Evolutionary conservation across 2,797 vertebrate species (phyloP).

Genomic region (Pipistrellus kuhlii): DNA sequence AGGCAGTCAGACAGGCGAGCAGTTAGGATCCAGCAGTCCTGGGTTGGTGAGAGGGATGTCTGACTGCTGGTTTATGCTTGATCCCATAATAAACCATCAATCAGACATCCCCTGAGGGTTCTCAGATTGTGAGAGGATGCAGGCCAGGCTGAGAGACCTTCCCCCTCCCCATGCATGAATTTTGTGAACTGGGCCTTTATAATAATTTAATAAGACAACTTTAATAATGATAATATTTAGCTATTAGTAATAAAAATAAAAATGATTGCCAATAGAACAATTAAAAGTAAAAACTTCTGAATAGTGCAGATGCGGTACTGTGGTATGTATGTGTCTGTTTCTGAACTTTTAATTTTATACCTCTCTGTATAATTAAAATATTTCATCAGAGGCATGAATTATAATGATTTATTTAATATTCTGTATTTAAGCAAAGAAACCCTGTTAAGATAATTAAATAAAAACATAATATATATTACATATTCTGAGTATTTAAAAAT

Average conservation of each 20-base stretch:
- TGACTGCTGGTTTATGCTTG: too few relatives aligned
- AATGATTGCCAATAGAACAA: not conserved
- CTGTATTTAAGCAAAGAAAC: not conserved
- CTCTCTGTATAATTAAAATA: not conserved
- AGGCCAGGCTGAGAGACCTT: too few relatives aligned
- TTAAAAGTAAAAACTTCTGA: not conserved
- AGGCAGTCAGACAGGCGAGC: too few relatives aligned
- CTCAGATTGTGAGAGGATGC: too few relatives aligned
- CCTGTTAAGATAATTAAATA: conserved; percentile 1
- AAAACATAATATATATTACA: not conserved
- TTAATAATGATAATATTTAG: not conserved
- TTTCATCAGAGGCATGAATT: not conserved
- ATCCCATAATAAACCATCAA: too few relatives aligned
- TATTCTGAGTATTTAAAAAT: not conserved
- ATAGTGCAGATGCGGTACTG: not conserved
- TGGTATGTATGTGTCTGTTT: not conserved
- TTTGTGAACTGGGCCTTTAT: not conserved
- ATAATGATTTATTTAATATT: not conserved
- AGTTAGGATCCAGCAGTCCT: too few relatives aligned
- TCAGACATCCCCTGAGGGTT: too few relatives aligned
- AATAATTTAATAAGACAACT: not conserved
- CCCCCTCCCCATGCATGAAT: too few relatives aligned
- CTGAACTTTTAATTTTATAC: conserved; percentile 13
- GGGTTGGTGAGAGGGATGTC: too few relatives aligned
- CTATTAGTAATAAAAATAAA: not conserved